Base-by-base conservation (phyloP, 2,797 vertebrate genomes). In the Danio aesculapii region DNA sequence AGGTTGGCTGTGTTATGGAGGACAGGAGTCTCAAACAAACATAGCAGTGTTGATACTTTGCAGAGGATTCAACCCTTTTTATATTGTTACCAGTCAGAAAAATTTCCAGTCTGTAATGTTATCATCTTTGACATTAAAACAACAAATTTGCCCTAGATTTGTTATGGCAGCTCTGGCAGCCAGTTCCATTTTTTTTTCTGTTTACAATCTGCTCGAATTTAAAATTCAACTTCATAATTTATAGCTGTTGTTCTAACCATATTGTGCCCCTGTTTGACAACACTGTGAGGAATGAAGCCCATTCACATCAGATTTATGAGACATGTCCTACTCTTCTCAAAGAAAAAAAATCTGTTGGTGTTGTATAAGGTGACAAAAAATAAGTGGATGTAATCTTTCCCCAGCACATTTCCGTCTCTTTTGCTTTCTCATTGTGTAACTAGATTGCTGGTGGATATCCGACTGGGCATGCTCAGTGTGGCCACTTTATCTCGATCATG, bases 91-190 rank as follows among this genome's bases (percentile, higher is more conserved):
- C 66, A 52, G 8, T 52, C 47, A 39, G 21, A 52, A 6, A 39
- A 0, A 69, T 69, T 76, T 66, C 4, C 47, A 41, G 39, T 7
- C 50, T 46, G 17, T 66, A 67, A n/a, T 66, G 7, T 52, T 52
- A 72, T 53, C 12, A 68, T 69, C 71, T 39, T 53, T 46, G 75
- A 43, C 53, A 6, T 68, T 63, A 79, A 71, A 50, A 69, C 11
- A 6, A 75, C 64, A 82, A 52, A 71, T 53, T 61, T 80, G 58
- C 64, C 73, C 62, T 80, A 81, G 62, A 75, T 87, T 68, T 58
- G 52, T 16, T 44, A 44, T 6, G 3, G 12, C 77, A 63, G 17
- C 67, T 12, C 21, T 74, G 59, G 19, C 61, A 75, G 55, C 47
- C 17, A 17, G 8, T 76, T 76, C 10, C 0, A 14, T 52, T 8